phyloP scores from a whole-genome alignment of 2,888 invertebrate species.

The Cyclophora albipunctata region DNA sequence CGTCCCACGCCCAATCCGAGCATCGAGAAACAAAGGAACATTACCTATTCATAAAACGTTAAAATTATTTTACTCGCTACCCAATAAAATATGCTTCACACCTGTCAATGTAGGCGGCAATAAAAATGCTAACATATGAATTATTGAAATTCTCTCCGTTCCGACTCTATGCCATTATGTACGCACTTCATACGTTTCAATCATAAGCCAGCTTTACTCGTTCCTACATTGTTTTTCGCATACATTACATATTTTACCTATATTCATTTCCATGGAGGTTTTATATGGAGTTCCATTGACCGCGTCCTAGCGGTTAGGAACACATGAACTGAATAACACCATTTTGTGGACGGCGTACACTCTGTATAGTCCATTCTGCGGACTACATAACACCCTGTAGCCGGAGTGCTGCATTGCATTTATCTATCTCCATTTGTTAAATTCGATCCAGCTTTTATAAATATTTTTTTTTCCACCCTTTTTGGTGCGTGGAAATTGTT shows the following conservation, averaged over 20 bases:
- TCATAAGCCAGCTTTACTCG: constrained; percentile 17
- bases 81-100: constrained; percentile 16
- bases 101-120: constrained; percentile 21
- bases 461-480: constrained; percentile 3
- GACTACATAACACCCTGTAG: too few relatives aligned
- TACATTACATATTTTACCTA: constrained; percentile 21
- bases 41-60: constrained; percentile 4
- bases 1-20: too few relatives aligned
- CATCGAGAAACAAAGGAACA: too few relatives aligned
- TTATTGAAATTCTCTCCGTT: constrained; percentile 22
- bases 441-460: constrained; percentile 14
- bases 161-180: constrained; percentile 2
- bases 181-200: constrained; percentile 19
- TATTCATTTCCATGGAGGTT: constrained; percentile 17
- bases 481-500: too few relatives aligned
- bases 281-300: constrained; percentile 39
- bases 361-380: too few relatives aligned
- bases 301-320: constrained; percentile 12
- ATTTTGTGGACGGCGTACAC: too few relatives aligned
- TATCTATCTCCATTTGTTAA: constrained; percentile 23
- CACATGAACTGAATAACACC: constrained; percentile 7
- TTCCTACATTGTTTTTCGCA: constrained; percentile 19
- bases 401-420: constrained; percentile 11
- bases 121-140: constrained; percentile 23
- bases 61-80: constrained; percentile 8